Conservation (phyloP, 2,113 vertebrate genomes). For the Syngnathus floridae region DNA sequence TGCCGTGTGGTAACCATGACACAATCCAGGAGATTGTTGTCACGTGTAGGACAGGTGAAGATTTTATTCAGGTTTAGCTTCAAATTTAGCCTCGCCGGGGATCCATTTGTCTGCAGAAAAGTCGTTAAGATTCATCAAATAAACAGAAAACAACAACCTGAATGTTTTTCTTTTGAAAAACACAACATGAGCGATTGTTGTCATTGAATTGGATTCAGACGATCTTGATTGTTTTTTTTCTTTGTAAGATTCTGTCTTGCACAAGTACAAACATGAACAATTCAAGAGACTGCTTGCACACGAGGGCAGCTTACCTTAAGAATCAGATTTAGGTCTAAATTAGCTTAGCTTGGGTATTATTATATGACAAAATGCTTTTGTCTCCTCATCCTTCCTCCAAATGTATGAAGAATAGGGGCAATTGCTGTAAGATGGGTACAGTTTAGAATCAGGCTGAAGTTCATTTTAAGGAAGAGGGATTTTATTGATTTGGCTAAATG, state of each 20-base stretch:
- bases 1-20: not conserved
- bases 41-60: too few species aligned
- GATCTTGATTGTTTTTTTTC: too few species aligned
- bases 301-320: not conserved
- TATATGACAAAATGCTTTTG: not conserved
- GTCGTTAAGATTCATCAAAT: too few species aligned
- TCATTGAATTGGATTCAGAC: too few species aligned
- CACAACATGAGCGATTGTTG: not conserved
- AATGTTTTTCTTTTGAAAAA: too few species aligned
- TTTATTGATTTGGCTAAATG: slow-evolving; percentile 10
- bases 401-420: not conserved
- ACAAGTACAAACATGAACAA: not conserved
- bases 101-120: too few species aligned
- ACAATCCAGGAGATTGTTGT: not conserved
- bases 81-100: not conserved
- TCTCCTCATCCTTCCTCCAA: not conserved
- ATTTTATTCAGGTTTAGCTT: not conserved
- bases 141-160: not conserved
- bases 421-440: not conserved
- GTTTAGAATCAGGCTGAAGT: slow-evolving; percentile 2
- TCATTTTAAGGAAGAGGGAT: slow-evolving; percentile 1
- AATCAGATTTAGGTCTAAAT: not conserved
- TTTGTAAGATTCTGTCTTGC: too few species aligned
- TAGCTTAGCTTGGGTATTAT: not conserved
- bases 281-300: not conserved